Evolutionary conservation across 2,888 invertebrate genomes (phyloP).

Genomic region (Epinotia nisella): DNA sequence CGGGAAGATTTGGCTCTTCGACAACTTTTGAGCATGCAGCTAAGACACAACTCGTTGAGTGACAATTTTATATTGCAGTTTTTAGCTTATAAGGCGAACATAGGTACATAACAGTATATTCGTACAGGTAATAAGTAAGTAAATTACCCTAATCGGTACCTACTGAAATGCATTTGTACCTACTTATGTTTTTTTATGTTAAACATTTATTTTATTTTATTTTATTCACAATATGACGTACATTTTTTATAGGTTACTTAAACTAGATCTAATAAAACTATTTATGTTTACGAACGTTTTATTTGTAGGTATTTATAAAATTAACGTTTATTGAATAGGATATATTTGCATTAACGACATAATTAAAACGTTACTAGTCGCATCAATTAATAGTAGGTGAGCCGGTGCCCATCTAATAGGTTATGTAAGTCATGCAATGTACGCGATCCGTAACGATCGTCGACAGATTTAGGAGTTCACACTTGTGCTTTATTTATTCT

Average conservation of each 20-base stretch:
- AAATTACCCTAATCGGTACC: neutral
- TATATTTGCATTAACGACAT: slow-evolving; percentile 13
- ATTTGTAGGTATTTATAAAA: neutral
- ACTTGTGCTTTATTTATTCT: slow-evolving; percentile 53
- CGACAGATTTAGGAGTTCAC: slow-evolving; percentile 48
- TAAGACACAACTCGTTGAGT: slow-evolving; percentile 31
- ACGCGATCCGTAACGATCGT: slow-evolving; percentile 25
- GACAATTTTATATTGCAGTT: slow-evolving; percentile 19
- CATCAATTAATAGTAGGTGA: slow-evolving; percentile 35
- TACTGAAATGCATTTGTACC: neutral
- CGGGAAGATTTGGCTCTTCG: slow-evolving; percentile 71
- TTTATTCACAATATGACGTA: too few relatives aligned
- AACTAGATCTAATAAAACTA: neutral
- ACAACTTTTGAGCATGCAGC: slow-evolving; percentile 61
- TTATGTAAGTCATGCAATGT: slow-evolving; percentile 37
- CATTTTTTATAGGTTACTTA: too few relatives aligned
- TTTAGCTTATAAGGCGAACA: slow-evolving; percentile 21
- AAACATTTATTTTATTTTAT: neutral
- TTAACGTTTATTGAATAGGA: neutral
- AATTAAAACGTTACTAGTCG: slow-evolving; percentile 26
- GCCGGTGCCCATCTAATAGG: slow-evolving; percentile 34
- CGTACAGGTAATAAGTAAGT: neutral
- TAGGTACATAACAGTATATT: neutral
- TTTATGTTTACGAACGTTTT: neutral
- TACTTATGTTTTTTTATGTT: neutral